phyloP scores from a whole-genome alignment of 2,888 invertebrate genomes.

The Chloromyia formosa region DNA sequence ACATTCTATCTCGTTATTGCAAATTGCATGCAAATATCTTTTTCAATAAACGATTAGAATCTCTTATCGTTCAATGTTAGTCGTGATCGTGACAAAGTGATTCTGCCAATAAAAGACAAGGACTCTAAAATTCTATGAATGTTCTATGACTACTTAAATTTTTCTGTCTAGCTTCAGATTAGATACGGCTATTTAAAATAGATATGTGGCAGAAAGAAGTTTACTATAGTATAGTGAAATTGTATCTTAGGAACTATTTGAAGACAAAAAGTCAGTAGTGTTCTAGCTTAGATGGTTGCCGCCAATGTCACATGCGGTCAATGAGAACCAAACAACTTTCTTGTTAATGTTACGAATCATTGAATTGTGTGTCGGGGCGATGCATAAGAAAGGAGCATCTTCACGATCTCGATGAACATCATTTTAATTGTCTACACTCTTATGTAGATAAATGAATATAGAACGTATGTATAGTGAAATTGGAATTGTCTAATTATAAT shows the following conservation, averaged over 20 bases:
- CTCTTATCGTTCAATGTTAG: background rate
- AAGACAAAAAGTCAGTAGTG: background rate
- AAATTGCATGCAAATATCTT: conserved; percentile 24
- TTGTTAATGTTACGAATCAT: background rate
- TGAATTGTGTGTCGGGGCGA: background rate
- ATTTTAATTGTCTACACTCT: background rate
- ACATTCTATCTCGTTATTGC: background rate
- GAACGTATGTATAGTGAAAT: no score
- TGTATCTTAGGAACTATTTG: background rate
- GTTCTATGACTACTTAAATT: background rate
- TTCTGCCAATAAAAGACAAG: background rate
- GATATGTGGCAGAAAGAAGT: background rate
- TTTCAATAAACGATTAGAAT: conserved; percentile 3
- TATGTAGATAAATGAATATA: background rate
- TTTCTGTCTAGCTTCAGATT: background rate
- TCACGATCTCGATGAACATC: background rate
- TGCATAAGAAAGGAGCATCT: background rate
- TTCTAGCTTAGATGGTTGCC: conserved; percentile 20
- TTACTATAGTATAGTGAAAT: background rate
- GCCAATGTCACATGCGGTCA: conserved; percentile 24
- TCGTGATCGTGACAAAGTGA: conserved; percentile 18
- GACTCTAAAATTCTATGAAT: background rate
- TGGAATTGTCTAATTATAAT: no score
- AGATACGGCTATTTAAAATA: background rate
- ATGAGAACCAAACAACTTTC: conserved; percentile 25